phyloP scores from a whole-genome alignment of 2,113 vertebrate genomes.

The Promerops cafer region DNA sequence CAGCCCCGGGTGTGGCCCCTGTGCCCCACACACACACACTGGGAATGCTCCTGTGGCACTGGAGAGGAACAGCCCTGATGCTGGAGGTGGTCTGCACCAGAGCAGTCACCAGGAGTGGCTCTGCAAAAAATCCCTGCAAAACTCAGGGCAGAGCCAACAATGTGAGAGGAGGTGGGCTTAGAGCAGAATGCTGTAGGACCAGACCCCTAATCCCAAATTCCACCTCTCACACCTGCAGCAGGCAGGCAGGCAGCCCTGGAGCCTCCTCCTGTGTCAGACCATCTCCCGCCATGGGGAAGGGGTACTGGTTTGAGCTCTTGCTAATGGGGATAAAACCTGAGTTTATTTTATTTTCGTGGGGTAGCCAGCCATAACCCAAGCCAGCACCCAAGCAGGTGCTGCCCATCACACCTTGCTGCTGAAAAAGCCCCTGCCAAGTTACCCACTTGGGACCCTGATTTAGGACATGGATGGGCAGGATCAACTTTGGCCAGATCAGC shows the following conservation, averaged over 20 bases:
- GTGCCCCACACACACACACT: fast-evolving
- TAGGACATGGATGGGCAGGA: fast-evolving
- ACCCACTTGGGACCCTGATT: not conserved
- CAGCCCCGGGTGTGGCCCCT: not conserved
- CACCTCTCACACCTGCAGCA: not conserved
- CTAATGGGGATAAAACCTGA: not conserved
- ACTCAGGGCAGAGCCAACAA: fast-evolving
- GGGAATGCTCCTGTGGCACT: not conserved
- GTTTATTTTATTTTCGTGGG: not conserved
- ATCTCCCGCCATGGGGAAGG: not conserved
- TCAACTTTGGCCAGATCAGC: not conserved
- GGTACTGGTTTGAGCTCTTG: not conserved
- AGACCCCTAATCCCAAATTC: not conserved
- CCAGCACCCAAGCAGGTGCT: not conserved
- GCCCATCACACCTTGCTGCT: not conserved
- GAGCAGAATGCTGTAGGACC: not conserved
- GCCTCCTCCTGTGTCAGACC: not conserved
- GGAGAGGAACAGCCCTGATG: fast-evolving
- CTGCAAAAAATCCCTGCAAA: not conserved
- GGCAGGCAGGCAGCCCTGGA: not conserved
- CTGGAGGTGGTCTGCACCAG: not conserved
- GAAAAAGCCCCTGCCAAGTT: not conserved
- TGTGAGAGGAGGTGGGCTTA: fast-evolving
- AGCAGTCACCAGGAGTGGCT: not conserved
- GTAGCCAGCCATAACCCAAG: not conserved